Evolutionary conservation across 2,797 vertebrate genomes (phyloP).

Genomic region (Periparus ater): DNA sequence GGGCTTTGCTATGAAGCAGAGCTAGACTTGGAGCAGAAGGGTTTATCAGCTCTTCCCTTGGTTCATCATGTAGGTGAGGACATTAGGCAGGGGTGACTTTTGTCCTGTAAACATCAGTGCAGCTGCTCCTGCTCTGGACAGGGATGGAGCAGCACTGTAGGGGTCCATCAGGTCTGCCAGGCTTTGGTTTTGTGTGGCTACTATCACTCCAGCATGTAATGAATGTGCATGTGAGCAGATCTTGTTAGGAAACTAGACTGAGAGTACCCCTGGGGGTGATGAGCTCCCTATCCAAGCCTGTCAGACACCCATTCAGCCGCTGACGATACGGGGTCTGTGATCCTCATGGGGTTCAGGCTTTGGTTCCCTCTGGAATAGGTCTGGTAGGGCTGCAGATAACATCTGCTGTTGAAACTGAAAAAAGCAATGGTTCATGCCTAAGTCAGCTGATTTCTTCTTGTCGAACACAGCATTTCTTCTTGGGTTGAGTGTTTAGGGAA

Average conservation of each 20-base stretch:
- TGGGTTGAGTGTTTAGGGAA: neutral
- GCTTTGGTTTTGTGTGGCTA: neutral
- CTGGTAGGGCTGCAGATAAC: neutral
- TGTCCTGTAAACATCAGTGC: neutral
- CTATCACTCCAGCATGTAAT: fast-evolving
- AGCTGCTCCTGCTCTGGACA: neutral
- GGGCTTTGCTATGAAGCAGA: neutral
- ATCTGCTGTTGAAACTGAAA: neutral
- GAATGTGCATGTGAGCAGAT: neutral
- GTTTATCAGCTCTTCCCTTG: neutral
- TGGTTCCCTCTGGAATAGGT: neutral
- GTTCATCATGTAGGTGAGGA: neutral
- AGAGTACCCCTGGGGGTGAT: neutral
- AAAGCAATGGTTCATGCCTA: neutral
- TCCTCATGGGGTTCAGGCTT: neutral
- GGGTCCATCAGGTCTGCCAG: neutral
- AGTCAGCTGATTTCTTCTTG: neutral
- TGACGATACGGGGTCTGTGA: neutral
- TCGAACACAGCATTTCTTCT: neutral
- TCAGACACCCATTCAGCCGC: neutral
- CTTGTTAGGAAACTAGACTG: neutral
- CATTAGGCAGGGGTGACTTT: neutral
- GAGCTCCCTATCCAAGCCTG: neutral
- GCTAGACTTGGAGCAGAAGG: neutral
- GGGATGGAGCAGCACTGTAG: neutral